phyloP scores from a whole-genome alignment of 2,888 invertebrate species.

The Tetanocera ferruginea region DNA sequence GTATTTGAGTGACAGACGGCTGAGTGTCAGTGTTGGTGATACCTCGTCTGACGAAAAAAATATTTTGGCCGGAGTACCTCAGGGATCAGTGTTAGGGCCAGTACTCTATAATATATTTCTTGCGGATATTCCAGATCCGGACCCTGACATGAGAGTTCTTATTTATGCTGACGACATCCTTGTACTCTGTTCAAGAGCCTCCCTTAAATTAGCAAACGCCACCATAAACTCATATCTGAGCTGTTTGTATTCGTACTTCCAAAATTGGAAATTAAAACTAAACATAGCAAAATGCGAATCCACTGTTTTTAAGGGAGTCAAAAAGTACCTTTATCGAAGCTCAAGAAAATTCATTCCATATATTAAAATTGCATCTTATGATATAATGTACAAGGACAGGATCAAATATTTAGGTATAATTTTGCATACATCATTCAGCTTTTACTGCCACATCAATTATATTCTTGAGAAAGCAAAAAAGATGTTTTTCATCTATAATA shows the following conservation, averaged over 20 bases:
- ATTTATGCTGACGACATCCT: constrained; percentile 17
- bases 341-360: not conserved
- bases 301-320: not conserved
- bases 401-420: constrained; percentile 9
- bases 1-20: not conserved
- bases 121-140: constrained; percentile 5
- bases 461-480: not conserved
- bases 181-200: not conserved
- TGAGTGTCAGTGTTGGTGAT: too few species aligned
- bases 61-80: not conserved
- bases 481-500: not conserved
- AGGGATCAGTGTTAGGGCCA: constrained; percentile 19
- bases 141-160: not conserved
- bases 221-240: not conserved
- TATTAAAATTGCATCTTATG: not conserved
- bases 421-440: not conserved
- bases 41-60: not conserved
- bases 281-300: not conserved
- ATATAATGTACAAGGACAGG: not conserved
- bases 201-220: not conserved
- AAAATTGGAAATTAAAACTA: not conserved
- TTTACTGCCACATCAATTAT: not conserved
- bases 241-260: not conserved
- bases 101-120: constrained; percentile 3
- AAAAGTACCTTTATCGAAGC: not conserved